Percentiles rank a stretch among this genome's conserved stretches.
These are phyloP conservation scores for Hippocampus barbouri DNA, from an alignment of 2,113 vertebrate genomes.

Conservation along the genomic window DNA sequence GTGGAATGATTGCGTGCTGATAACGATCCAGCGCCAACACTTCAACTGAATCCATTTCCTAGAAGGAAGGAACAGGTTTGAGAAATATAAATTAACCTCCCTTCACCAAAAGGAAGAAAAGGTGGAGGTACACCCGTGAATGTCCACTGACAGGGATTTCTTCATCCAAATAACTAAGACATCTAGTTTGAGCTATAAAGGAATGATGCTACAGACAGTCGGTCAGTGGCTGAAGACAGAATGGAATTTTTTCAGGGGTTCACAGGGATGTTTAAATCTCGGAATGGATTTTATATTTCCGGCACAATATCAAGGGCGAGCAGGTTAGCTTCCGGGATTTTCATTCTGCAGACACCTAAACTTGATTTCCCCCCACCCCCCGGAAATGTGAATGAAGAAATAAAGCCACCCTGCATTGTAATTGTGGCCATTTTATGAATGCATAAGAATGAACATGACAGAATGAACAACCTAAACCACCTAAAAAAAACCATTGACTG, in stretches of 20 bases:
- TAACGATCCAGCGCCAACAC: slow-evolving; percentile 68
- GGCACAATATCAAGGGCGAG: slow-evolving; percentile 68
- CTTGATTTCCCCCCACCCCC: slow-evolving; percentile 50
- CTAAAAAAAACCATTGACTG: slow-evolving; percentile 20
- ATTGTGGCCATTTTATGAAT: slow-evolving; percentile 38
- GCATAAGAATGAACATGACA: slow-evolving; percentile 47
- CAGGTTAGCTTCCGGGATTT: slow-evolving; percentile 69
- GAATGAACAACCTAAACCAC: slow-evolving; percentile 26
- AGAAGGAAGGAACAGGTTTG: slow-evolving; percentile 65
- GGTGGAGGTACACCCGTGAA: slow-evolving; percentile 58
- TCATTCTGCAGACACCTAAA: slow-evolving; percentile 68
- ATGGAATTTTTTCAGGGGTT: slow-evolving; percentile 51
- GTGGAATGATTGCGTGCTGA: slow-evolving; percentile 65
- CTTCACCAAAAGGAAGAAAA: slow-evolving; percentile 59
- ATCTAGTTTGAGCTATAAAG: slow-evolving; percentile 69
- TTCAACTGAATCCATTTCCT: slow-evolving; percentile 73
- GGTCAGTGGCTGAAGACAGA: slow-evolving; percentile 61
- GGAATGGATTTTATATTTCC: slow-evolving; percentile 71
- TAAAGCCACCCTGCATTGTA: slow-evolving; percentile 49
- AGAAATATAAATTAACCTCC: slow-evolving; percentile 75
- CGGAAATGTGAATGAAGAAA: slow-evolving; percentile 56
- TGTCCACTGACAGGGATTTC: slow-evolving; percentile 70
- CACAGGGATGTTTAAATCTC: slow-evolving; percentile 69
- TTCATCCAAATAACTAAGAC: slow-evolving; percentile 70
- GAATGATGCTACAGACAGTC: slow-evolving; percentile 53